Percentiles rank a stretch among this genome's conserved stretches.
Evolutionary conservation across 2,888 invertebrate species (phyloP).

Genomic region (Sesia apiformis): DNA sequence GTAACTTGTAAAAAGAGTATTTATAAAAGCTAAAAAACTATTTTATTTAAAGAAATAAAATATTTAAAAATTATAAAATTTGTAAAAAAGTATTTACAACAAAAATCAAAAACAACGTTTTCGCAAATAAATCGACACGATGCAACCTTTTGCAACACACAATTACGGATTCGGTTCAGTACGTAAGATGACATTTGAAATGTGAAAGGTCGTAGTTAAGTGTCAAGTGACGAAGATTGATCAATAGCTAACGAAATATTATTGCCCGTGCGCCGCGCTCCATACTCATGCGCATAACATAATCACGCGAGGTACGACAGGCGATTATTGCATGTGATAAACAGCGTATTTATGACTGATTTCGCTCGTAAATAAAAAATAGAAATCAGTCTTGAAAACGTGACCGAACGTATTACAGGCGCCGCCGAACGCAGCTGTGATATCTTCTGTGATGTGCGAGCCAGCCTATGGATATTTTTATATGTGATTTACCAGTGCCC

Average conservation of each 20-base stretch:
- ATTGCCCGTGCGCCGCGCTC: neutral
- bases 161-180: slow-evolving; percentile 28
- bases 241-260: slow-evolving; percentile 6
- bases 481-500: slow-evolving; percentile 73
- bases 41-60: too few species aligned
- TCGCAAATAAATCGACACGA: slow-evolving; percentile 7
- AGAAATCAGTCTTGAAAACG: slow-evolving; percentile 6
- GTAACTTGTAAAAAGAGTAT: too few species aligned
- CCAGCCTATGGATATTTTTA: slow-evolving; percentile 67
- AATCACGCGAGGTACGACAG: slow-evolving; percentile 16
- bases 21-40: too few species aligned
- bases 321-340: slow-evolving; percentile 33
- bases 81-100: neutral
- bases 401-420: slow-evolving; percentile 5
- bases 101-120: neutral
- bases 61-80: too few species aligned
- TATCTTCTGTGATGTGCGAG: slow-evolving; percentile 68
- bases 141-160: slow-evolving; percentile 25
- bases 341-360: slow-evolving; percentile 9
- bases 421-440: slow-evolving; percentile 65
- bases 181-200: neutral
- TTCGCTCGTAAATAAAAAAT: slow-evolving; percentile 16
- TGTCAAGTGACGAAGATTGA: slow-evolving; percentile 15
- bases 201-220: neutral
- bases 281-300: neutral